Conservation (phyloP, 2,113 vertebrate genomes). For the Plestiodon gilberti region DNA sequence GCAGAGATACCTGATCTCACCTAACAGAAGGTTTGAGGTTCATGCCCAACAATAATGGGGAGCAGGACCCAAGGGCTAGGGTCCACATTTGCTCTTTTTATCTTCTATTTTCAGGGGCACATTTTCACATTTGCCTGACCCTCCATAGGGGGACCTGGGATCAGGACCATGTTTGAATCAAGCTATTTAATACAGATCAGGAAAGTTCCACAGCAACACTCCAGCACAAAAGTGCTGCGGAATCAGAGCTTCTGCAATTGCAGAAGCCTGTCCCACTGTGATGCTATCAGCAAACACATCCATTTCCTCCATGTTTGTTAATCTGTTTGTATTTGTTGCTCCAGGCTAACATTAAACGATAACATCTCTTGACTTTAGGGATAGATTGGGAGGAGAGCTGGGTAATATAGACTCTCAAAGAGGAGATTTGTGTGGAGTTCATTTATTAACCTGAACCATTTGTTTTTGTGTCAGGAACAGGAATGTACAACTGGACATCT, state of each 20-base stretch:
- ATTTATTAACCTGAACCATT: neutral
- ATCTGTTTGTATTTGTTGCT: constrained; percentile 12
- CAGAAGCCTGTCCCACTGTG: neutral
- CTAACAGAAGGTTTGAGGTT: neutral
- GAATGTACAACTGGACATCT: constrained; percentile 2
- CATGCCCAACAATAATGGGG: too few species aligned
- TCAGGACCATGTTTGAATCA: neutral
- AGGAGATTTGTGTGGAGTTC: neutral
- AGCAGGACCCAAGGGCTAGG: too few species aligned
- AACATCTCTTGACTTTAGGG: constrained; percentile 33
- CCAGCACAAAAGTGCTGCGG: constrained; percentile 30
- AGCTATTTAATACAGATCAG: rapidly evolving
- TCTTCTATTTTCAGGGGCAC: neutral
- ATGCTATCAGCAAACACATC: neutral
- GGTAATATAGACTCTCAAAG: neutral
- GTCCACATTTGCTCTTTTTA: neutral
- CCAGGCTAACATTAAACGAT: constrained; percentile 32
- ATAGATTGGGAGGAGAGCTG: constrained; percentile 1
- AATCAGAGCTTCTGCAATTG: constrained; percentile 19
- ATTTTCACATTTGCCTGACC: neutral
- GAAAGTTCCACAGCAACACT: neutral
- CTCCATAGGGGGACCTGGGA: neutral
- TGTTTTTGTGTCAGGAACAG: neutral
- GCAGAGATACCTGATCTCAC: neutral
- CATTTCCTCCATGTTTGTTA: neutral